These are phyloP conservation scores for Monochamus saltuarius DNA, from an alignment of 1,140 invertebrate species.

Conservation along the genomic window DNA sequence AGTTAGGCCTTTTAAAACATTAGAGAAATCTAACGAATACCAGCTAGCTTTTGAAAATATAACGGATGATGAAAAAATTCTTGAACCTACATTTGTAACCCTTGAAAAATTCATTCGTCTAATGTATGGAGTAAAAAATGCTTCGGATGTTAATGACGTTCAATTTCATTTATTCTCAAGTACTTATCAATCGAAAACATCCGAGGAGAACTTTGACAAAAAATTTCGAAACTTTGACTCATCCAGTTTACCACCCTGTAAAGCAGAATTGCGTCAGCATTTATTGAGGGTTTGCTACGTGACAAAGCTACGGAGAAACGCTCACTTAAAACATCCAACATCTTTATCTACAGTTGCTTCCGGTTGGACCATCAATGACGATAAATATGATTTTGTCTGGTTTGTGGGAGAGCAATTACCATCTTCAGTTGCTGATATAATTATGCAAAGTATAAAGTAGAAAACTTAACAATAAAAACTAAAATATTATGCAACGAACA, in stretches of 20 bases:
- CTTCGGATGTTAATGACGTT: conserved; percentile 14
- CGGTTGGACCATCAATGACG: background rate
- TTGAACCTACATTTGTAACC: conserved; percentile 4
- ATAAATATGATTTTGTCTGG: conserved; percentile 10
- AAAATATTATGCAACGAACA: conserved; percentile 1
- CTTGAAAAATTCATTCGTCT: conserved; percentile 22
- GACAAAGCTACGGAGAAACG: conserved; percentile 17
- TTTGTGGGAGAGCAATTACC: conserved; percentile 7
- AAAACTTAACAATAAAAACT: conserved; percentile 2
- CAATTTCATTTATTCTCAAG: conserved; percentile 16
- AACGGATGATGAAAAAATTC: conserved; percentile 4
- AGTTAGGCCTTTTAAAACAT: conserved; percentile 3
- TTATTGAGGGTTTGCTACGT: conserved; percentile 18
- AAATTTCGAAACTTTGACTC: too few relatives aligned
- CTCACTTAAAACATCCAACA: conserved; percentile 10
- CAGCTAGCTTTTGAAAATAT: background rate
- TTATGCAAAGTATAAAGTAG: conserved; percentile 19
- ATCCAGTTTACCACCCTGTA: conserved; percentile 20
- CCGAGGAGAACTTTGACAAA: conserved; percentile 15
- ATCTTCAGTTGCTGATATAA: conserved; percentile 14
- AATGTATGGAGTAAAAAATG: conserved; percentile 18
- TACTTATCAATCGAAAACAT: conserved; percentile 20
- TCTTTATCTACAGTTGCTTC: background rate
- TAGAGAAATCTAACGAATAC: conserved; percentile 3
- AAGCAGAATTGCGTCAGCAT: conserved; percentile 21